Conservation (phyloP, 2,888 invertebrate species). For the Drosophila pegasa region DNA sequence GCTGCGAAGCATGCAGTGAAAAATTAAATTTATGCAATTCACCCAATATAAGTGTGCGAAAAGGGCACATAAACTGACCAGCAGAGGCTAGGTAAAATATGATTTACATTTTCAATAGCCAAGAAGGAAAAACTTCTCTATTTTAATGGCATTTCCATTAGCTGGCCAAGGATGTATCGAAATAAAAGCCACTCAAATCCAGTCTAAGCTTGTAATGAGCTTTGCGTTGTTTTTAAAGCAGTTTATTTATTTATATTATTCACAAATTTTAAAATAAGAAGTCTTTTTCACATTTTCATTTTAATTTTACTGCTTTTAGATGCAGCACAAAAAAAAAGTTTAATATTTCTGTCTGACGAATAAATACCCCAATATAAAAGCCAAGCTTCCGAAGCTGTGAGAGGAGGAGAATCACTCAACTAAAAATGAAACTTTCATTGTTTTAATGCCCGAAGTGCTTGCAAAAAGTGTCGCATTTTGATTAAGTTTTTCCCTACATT, state of each 20-base stretch:
- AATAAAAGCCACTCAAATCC: constrained; percentile 2
- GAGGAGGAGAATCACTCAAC: background rate
- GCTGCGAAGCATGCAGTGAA: constrained; percentile 48
- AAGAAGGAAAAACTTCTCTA: background rate
- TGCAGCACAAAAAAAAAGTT: constrained; percentile 73
- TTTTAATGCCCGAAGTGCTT: constrained; percentile 68
- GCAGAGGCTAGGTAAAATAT: no score
- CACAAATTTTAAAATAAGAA: no score
- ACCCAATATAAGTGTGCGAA: constrained; percentile 46
- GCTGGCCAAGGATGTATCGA: background rate
- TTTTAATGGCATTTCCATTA: background rate
- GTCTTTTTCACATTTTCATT: constrained; percentile 6
- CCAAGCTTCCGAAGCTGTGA: background rate
- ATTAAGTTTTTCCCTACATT: constrained; percentile 71
- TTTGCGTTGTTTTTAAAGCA: constrained; percentile 29
- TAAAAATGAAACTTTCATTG: constrained; percentile 76
- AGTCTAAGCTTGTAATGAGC: constrained; percentile 22
- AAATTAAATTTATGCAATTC: constrained; percentile 67
- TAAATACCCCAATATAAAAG: constrained; percentile 21
- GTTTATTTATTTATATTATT: constrained; percentile 61
- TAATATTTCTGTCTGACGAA: constrained; percentile 56
- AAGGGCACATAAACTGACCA: constrained; percentile 40
- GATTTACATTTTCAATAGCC: background rate
- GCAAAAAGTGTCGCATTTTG: constrained; percentile 79
- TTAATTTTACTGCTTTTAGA: background rate